Evolutionary conservation across 2,113 vertebrate genomes (phyloP).

Genomic region (Astur gentilis): DNA sequence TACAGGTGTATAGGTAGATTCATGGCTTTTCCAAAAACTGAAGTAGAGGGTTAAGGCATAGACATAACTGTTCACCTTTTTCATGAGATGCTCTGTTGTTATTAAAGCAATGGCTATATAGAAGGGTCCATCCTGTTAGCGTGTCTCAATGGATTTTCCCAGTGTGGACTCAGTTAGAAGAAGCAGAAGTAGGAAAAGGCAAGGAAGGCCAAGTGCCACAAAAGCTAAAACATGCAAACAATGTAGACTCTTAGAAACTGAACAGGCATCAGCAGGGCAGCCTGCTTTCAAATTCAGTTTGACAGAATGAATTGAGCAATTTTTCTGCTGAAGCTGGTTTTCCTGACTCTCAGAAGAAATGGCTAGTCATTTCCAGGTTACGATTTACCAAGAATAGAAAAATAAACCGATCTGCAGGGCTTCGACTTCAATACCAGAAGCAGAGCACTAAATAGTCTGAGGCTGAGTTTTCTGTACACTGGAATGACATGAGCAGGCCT

Average conservation of each 20-base stretch:
- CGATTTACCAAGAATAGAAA: background rate
- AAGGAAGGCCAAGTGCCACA: background rate
- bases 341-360: background rate
- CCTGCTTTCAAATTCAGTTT: background rate
- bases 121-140: background rate
- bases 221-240: background rate
- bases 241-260: accelerated
- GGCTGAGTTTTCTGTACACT: background rate
- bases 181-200: background rate
- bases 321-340: background rate
- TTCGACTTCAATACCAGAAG: background rate
- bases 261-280: background rate
- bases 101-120: background rate
- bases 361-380: background rate
- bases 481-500: background rate
- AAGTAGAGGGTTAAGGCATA: background rate
- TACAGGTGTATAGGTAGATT: background rate
- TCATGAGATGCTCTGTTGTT: background rate
- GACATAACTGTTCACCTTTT: background rate
- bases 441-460: background rate
- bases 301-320: background rate
- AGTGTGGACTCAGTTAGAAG: background rate
- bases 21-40: background rate
- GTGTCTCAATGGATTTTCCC: background rate
- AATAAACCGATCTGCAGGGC: background rate